These are phyloP conservation scores for Ctena decussata DNA, from an alignment of 2,888 invertebrate genomes.

Conservation along the genomic window DNA sequence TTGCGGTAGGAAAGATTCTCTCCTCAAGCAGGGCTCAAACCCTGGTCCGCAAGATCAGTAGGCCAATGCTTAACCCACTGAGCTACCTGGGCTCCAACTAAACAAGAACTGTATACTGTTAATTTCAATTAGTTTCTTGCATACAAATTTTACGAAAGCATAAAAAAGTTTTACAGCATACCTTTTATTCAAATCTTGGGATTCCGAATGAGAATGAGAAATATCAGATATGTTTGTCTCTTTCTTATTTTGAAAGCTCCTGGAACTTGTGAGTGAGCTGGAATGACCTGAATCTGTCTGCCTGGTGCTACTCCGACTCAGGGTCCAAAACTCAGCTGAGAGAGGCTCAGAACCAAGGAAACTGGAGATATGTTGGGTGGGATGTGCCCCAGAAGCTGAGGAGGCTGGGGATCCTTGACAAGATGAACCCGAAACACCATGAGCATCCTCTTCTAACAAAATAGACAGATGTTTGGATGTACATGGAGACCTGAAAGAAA, in stretches of 20 bases:
- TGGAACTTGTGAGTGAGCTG: constrained; percentile 37
- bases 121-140: too few species aligned
- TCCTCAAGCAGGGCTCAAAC: too few species aligned
- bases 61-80: too few species aligned
- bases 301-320: constrained; percentile 29
- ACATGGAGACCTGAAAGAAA: constrained; percentile 25
- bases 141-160: too few species aligned
- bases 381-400: neutral
- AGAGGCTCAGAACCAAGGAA: neutral
- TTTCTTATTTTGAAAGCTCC: neutral
- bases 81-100: too few species aligned
- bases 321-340: constrained; percentile 56
- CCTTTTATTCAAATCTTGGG: neutral
- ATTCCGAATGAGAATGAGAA: neutral
- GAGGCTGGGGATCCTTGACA: neutral
- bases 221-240: neutral
- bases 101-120: too few species aligned
- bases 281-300: constrained; percentile 54
- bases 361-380: constrained; percentile 6
- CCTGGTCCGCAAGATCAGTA: too few species aligned
- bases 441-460: constrained; percentile 42
- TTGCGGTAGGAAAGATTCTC: too few species aligned
- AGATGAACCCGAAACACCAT: neutral
- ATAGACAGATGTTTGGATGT: constrained; percentile 36
- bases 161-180: too few species aligned